Percentiles rank a stretch among this genome's conserved stretches.
Evolutionary conservation across 2,113 vertebrate species (phyloP).

Genomic region (Silurus asotus): DNA sequence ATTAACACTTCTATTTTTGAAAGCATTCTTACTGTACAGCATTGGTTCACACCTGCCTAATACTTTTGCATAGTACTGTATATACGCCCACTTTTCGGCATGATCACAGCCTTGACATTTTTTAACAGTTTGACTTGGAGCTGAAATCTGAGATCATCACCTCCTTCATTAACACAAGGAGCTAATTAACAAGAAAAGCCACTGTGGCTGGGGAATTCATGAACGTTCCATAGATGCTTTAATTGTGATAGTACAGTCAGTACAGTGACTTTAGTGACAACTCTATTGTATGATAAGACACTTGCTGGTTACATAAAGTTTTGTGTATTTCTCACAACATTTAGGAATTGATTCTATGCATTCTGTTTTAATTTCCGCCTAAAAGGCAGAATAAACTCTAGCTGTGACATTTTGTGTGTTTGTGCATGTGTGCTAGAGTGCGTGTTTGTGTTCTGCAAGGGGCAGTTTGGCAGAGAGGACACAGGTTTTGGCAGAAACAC

Average conservation of each 20-base stretch:
- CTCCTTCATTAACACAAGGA: background rate
- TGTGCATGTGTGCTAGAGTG: slow-evolving; percentile 44
- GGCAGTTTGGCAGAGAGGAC: slow-evolving; percentile 67
- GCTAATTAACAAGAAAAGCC: background rate
- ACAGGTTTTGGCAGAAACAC: slow-evolving; percentile 66
- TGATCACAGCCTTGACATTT: background rate
- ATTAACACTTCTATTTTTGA: too few relatives aligned
- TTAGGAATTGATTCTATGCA: background rate
- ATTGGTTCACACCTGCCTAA: too few relatives aligned
- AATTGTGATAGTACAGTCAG: background rate
- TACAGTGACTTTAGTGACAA: slow-evolving; percentile 7
- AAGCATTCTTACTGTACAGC: too few relatives aligned
- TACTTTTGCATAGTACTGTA: too few relatives aligned
- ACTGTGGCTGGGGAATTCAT: background rate
- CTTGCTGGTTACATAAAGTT: slow-evolving; percentile 6
- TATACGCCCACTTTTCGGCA: background rate
- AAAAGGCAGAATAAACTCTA: slow-evolving; percentile 47
- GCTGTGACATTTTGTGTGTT: slow-evolving; percentile 53
- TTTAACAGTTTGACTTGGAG: background rate
- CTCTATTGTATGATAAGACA: background rate
- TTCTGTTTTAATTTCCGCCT: slow-evolving; percentile 28
- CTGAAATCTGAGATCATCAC: background rate
- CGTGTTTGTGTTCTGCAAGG: slow-evolving; percentile 61
- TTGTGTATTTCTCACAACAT: slow-evolving; percentile 13
- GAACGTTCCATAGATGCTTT: background rate